Evolutionary conservation across 2,888 invertebrate species (phyloP), one percentile per base, ranked within the genome.

Genomic region (Eremobia ochroleuca): DNA sequence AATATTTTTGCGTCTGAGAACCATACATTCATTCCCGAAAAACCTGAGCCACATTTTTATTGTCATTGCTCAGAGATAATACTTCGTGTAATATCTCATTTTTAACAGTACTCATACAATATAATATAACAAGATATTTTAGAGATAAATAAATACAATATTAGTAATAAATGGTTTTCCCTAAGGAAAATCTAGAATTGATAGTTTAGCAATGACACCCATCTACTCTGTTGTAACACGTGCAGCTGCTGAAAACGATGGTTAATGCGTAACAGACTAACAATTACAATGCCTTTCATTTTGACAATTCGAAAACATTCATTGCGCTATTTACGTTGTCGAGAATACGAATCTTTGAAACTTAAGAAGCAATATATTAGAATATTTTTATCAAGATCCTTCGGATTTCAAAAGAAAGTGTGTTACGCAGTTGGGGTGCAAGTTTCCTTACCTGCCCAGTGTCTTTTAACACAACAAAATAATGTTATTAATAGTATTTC

Each of bases 81-180:
- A 55, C 55, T 1, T 52, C 8, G 13, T 28, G 15, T 64, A 43
- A 40, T 28, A 49, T 67, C 25, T 40, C 28, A 49, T 68, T 72
- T 15, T 59, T 37, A 34, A 71, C 21, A 76, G 43, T 67, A 64
- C 52, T 40, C 13, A 43, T 18, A 55, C n/a, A 72, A 40, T 81
- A 49, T 49, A 25, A 49, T 52, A 28, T 70, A 37, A 64, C 55
- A 28, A 64, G 34, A 11, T 34, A 25, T 69, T 75, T 70, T 28
- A 40, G 28, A 77, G 52, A 77, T 61, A 31, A 67, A 43, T 77
- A 61, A 67, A 61, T 77, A 52, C 18, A n/a, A 77, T 61, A 21
- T 52, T 43, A 68, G 34, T 64, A 25, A 34, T 49, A 49, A 43
- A 58, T 58, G 13, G 49, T 43, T 79, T 78, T 72, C 28, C 28